Evolutionary conservation across 2,113 vertebrate species (phyloP).

Genomic region (Spheniscus mendiculus): DNA sequence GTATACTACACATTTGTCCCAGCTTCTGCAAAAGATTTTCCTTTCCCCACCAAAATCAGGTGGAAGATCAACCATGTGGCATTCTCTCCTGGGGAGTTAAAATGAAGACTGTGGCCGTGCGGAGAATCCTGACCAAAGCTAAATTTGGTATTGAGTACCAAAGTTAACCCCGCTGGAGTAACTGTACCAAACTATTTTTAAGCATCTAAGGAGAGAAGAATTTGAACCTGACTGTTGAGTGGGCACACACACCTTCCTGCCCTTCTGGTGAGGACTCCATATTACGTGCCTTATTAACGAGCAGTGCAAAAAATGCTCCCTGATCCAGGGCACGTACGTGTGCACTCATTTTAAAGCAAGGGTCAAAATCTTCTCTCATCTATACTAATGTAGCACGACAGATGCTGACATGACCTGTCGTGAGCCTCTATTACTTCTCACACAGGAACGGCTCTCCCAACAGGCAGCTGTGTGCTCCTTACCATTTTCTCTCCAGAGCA

Average conservation of each 20-base stretch:
- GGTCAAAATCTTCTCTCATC: not conserved
- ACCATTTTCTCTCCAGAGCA: not conserved
- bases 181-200: not conserved
- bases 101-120: not conserved
- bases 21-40: not conserved
- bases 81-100: not conserved
- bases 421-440: not conserved
- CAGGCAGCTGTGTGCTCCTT: not conserved
- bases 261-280: not conserved
- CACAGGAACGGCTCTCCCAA: not conserved
- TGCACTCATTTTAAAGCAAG: not conserved
- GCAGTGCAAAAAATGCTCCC: not conserved
- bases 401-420: not conserved
- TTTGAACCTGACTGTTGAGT: not conserved
- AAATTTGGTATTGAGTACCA: not conserved
- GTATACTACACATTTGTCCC: not conserved
- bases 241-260: not conserved
- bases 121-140: not conserved
- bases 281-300: not conserved
- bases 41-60: not conserved
- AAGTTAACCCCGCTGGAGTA: not conserved
- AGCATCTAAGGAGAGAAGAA: not conserved
- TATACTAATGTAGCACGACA: fast-evolving
- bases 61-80: not conserved
- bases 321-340: not conserved